Evolutionary conservation across 2,797 vertebrate species (phyloP).

Genomic region (Delichon dasypus): DNA sequence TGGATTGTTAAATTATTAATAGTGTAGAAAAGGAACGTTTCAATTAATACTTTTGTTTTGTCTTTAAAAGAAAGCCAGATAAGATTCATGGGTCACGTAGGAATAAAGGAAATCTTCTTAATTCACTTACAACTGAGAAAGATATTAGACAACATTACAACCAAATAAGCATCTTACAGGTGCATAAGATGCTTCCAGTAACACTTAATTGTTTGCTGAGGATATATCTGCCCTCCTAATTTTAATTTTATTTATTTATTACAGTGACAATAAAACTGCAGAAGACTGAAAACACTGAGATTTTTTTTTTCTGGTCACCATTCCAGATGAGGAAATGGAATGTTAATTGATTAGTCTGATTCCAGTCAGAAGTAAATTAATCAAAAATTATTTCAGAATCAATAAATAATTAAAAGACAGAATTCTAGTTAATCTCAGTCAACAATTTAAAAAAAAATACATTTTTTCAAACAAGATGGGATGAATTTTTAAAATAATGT

Average conservation of each 20-base stretch:
- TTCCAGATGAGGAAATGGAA: conserved; percentile 8
- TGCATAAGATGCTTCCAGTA: conserved; percentile 18
- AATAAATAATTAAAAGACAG: not conserved
- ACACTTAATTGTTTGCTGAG: conserved; percentile 28
- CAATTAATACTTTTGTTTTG: conserved; percentile 54
- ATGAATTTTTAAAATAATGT: not conserved
- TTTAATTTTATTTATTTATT: conserved; percentile 49
- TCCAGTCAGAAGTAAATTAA: conserved; percentile 45
- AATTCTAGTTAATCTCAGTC: not conserved
- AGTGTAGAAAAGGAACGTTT: conserved; percentile 43
- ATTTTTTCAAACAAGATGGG: not conserved
- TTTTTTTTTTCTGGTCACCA: not conserved
- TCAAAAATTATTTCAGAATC: not conserved
- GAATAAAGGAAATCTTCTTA: conserved; percentile 18
- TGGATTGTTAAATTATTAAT: conserved; percentile 60
- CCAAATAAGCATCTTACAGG: not conserved
- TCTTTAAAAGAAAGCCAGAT: conserved; percentile 30
- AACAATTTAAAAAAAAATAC: not conserved
- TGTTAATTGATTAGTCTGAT: conserved; percentile 26
- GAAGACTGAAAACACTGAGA: not conserved
- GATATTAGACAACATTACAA: conserved; percentile 6
- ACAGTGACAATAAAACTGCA: not conserved
- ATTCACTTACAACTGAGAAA: conserved; percentile 27
- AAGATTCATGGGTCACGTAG: conserved; percentile 31
- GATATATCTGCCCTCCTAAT: conserved; percentile 16